These are phyloP conservation scores for Scaptomyza flava DNA, from an alignment of 2,888 invertebrate species.

Conservation along the genomic window DNA sequence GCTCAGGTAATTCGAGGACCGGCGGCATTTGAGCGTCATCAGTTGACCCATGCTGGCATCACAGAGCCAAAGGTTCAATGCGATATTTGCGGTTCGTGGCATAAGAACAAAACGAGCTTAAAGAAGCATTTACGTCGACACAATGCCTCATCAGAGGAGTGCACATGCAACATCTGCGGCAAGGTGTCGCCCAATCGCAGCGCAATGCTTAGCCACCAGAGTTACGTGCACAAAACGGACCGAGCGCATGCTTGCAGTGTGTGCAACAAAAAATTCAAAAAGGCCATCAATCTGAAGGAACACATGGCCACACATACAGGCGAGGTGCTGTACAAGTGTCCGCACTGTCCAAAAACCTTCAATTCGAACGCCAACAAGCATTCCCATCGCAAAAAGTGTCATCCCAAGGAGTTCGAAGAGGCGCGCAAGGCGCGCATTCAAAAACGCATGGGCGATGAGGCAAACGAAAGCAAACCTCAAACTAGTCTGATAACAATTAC, in stretches of 20 bases:
- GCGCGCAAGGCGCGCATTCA: conserved; percentile 69
- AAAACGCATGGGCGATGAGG: conserved; percentile 51
- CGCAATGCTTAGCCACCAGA: conserved; percentile 82
- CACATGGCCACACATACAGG: conserved; percentile 84
- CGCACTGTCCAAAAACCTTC: conserved; percentile 83
- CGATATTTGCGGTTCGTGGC: conserved; percentile 82
- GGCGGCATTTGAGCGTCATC: conserved; percentile 82
- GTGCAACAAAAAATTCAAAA: conserved; percentile 83
- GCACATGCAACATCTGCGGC: conserved; percentile 81
- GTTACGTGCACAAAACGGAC: conserved; percentile 81
- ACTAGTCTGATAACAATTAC: conserved; percentile 60
- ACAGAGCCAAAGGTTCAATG: conserved; percentile 82
- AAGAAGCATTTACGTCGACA: conserved; percentile 83
- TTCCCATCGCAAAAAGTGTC: conserved; percentile 83
- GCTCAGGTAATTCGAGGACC: conserved; percentile 83
- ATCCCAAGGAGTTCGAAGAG: conserved; percentile 82
- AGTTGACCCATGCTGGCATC: conserved; percentile 79
- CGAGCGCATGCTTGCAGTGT: conserved; percentile 81
- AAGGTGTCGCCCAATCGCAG: conserved; percentile 82
- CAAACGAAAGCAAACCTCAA: conserved; percentile 1
- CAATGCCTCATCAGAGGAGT: conserved; percentile 72
- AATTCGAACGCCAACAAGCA: conserved; percentile 84
- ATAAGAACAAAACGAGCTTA: conserved; percentile 82
- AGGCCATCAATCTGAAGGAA: conserved; percentile 81
- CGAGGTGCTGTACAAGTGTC: conserved; percentile 83